These are phyloP conservation scores for Thera britannica DNA, from an alignment of 2,888 invertebrate genomes.

Conservation along the genomic window DNA sequence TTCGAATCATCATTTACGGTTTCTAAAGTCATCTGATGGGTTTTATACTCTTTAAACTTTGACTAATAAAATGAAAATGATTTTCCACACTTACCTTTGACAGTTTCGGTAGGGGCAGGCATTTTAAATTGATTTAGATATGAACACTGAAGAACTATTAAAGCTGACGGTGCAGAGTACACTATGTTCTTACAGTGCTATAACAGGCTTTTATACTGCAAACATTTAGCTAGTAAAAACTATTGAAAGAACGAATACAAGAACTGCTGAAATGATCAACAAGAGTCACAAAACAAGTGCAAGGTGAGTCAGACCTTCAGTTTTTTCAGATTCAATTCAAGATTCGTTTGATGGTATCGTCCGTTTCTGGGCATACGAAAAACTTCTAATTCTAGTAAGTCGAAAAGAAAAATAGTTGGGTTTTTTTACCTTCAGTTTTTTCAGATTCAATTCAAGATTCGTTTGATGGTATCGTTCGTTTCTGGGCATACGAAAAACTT, in stretches of 20 bases:
- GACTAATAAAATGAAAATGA: conserved; percentile 1
- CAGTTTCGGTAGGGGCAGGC: conserved; percentile 84
- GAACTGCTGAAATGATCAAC: conserved; percentile 28
- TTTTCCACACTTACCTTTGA: conserved; percentile 77
- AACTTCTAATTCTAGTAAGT: too few species aligned
- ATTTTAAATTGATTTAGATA: conserved; percentile 56
- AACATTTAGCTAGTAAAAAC: conserved; percentile 51
- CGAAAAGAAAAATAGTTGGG: too few species aligned
- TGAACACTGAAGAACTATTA: conserved; percentile 11
- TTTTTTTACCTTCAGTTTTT: conserved; percentile 53
- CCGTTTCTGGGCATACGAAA: too few species aligned
- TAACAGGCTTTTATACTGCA: conserved; percentile 49
- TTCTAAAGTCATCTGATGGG: too few species aligned
- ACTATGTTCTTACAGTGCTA: conserved; percentile 30
- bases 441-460: conserved; percentile 12
- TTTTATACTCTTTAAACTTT: too few species aligned
- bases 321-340: conserved; percentile 41
- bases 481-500: too few species aligned
- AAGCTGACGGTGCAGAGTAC: conserved; percentile 32
- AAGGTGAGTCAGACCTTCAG: conserved; percentile 50
- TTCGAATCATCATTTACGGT: neutral
- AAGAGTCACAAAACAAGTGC: neutral
- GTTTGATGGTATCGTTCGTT: neutral
- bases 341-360: neutral
- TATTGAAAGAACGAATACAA: conserved; percentile 49